These are phyloP conservation scores for Antheraea mylitta DNA, from an alignment of 1,140 invertebrate species.

Conservation along the genomic window DNA sequence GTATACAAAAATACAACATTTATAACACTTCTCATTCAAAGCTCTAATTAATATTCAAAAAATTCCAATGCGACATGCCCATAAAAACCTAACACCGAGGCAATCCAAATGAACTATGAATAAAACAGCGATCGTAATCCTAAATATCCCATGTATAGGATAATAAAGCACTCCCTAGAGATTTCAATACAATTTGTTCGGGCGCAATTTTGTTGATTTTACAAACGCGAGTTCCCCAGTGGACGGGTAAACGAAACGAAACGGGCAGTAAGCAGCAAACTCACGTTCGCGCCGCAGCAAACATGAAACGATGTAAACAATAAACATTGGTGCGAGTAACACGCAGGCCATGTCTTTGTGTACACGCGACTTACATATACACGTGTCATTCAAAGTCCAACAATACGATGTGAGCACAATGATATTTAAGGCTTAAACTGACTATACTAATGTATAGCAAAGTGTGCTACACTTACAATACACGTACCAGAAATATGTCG, in stretches of 20 bases:
- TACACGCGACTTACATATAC: neutral
- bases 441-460: too few relatives aligned
- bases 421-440: too few relatives aligned
- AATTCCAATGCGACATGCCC: neutral
- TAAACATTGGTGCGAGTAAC: neutral
- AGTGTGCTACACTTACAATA: too few relatives aligned
- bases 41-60: neutral
- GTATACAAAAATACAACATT: too few relatives aligned
- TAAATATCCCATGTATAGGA: slow-evolving; percentile 1
- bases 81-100: neutral
- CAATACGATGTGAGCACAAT: too few relatives aligned
- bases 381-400: neutral
- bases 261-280: neutral
- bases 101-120: neutral
- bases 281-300: neutral
- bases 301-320: slow-evolving; percentile 8
- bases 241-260: neutral
- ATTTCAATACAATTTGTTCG: slow-evolving; percentile 7
- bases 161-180: slow-evolving; percentile 1
- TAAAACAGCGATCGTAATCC: slow-evolving; percentile 2
- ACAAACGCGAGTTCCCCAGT: neutral
- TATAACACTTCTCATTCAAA: neutral
- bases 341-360: neutral
- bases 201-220: slow-evolving; percentile 12
- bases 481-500: too few relatives aligned